A percentile compares a stretch with the other conserved stretches of the same genome.
These are phyloP conservation scores for Pseudochromis fuscus DNA, from an alignment of 2,797 vertebrate species.

Conservation along the genomic window DNA sequence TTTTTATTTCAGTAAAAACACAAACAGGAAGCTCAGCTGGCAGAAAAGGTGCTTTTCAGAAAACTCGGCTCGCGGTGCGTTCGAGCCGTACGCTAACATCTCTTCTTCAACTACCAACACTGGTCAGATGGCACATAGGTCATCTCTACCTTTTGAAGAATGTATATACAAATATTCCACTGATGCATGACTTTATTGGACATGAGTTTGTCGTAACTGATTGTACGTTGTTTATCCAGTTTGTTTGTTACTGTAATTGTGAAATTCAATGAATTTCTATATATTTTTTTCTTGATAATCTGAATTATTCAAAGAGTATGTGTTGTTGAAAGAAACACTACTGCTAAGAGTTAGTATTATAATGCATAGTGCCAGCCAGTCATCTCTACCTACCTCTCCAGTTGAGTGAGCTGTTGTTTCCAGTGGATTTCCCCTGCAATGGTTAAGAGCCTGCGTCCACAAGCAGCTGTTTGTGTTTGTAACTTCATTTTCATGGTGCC, in stretches of 20 bases:
- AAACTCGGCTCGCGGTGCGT: slow-evolving; percentile 41
- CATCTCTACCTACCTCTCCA: slow-evolving; percentile 82
- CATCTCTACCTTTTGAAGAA: slow-evolving; percentile 72
- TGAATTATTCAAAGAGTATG: slow-evolving; percentile 62
- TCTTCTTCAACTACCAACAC: slow-evolving; percentile 73
- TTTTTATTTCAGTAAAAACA: slow-evolving; percentile 66
- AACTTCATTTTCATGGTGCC: too few relatives aligned
- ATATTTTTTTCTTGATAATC: slow-evolving; percentile 54
- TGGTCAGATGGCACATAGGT: slow-evolving; percentile 76
- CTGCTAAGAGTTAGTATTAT: slow-evolving; percentile 65
- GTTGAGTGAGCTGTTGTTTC: slow-evolving; percentile 66
- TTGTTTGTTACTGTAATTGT: slow-evolving; percentile 74
- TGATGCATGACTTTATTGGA: slow-evolving; percentile 71
- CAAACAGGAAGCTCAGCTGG: slow-evolving; percentile 60
- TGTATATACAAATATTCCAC: slow-evolving; percentile 76
- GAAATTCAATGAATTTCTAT: slow-evolving; percentile 61
- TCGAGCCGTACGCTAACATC: slow-evolving; percentile 50
- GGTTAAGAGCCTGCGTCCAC: too few relatives aligned
- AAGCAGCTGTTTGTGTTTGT: too few relatives aligned
- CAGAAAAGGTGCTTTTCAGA: slow-evolving; percentile 60
- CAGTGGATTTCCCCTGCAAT: slow-evolving; percentile 37
- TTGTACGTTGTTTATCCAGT: slow-evolving; percentile 64
- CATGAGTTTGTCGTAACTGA: slow-evolving; percentile 56
- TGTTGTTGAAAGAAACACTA: slow-evolving; percentile 64
- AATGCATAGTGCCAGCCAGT: slow-evolving; percentile 64